Percentiles rank a stretch among this genome's conserved stretches.
Evolutionary conservation across 2,113 vertebrate genomes (phyloP).

Genomic region (Glaucomys volans): DNA sequence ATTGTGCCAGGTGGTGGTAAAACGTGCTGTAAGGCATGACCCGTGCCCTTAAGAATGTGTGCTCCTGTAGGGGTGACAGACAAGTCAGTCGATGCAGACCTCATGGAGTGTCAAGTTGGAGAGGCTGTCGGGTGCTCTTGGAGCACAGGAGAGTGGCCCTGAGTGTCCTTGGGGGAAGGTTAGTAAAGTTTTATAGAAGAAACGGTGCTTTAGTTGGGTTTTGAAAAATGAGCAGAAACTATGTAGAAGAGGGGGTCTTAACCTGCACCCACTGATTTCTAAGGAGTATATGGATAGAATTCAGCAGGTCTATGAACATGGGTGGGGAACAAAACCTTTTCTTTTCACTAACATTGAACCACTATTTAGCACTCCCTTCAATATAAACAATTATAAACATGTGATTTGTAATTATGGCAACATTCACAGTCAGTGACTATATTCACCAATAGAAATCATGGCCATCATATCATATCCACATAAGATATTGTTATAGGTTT

Average conservation of each 20-base stretch:
- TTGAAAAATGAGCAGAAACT: conserved; percentile 23
- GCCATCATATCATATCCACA: neutral
- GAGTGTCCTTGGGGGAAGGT: neutral
- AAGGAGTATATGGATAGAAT: neutral
- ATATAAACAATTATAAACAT: too few relatives aligned
- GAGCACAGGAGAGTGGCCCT: neutral
- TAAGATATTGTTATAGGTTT: neutral
- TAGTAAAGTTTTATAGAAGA: conserved; percentile 23
- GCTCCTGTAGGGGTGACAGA: neutral
- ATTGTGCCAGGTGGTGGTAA: neutral
- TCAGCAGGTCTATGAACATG: neutral
- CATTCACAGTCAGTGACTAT: neutral
- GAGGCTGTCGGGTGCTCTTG: neutral
- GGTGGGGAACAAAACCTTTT: neutral
- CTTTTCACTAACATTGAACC: conserved; percentile 31
- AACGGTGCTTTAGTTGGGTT: conserved; percentile 8
- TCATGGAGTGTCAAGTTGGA: neutral
- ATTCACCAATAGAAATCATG: conserved; percentile 18
- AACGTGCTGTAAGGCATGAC: neutral
- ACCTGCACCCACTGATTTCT: neutral
- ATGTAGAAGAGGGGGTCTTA: neutral
- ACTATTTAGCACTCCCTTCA: conserved; percentile 21
- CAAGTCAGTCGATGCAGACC: neutral
- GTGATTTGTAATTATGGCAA: too few relatives aligned
- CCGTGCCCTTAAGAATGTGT: neutral